Conservation (phyloP, 2,888 invertebrate species). For the Synergus itoensis region DNA sequence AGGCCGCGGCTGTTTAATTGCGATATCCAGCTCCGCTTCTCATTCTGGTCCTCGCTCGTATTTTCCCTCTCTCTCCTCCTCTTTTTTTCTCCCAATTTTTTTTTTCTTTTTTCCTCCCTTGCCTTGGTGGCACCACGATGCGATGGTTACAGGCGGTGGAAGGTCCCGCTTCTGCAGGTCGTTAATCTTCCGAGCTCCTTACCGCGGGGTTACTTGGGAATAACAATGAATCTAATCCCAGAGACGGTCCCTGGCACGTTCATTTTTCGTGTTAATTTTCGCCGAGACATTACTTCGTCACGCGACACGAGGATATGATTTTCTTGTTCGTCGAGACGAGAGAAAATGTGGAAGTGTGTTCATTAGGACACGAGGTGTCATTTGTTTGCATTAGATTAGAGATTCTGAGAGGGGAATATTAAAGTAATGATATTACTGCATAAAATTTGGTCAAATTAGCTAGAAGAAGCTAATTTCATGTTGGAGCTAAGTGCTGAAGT, state of each 20-base stretch:
- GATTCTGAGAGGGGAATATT: constrained; percentile 42
- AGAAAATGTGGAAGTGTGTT: neutral
- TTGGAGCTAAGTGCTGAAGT: neutral
- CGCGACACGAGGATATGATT: constrained; percentile 46
- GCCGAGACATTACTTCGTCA: constrained; percentile 45
- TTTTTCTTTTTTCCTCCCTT: constrained; percentile 20
- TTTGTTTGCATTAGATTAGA: constrained; percentile 21
- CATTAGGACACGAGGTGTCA: neutral
- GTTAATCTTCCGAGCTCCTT: constrained; percentile 56
- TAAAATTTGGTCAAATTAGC: neutral
- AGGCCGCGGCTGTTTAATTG: constrained; percentile 73
- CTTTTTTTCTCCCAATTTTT: constrained; percentile 39
- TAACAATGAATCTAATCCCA: constrained; percentile 68
- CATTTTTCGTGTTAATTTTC: constrained; percentile 58
- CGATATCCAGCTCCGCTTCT: constrained; percentile 67
- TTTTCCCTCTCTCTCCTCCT: constrained; percentile 43
- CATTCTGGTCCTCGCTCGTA: constrained; percentile 48
- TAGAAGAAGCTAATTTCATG: neutral
- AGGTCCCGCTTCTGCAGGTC: constrained; percentile 45
- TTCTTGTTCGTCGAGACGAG: constrained; percentile 48
- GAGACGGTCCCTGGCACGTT: constrained; percentile 62
- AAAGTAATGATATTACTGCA: constrained; percentile 3
- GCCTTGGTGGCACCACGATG: constrained; percentile 48
- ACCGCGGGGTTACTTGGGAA: constrained; percentile 58
- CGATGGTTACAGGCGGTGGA: constrained; percentile 30